These are phyloP conservation scores for Silvanus unidentatus DNA, from an alignment of 2,888 invertebrate genomes.

Conservation along the genomic window DNA sequence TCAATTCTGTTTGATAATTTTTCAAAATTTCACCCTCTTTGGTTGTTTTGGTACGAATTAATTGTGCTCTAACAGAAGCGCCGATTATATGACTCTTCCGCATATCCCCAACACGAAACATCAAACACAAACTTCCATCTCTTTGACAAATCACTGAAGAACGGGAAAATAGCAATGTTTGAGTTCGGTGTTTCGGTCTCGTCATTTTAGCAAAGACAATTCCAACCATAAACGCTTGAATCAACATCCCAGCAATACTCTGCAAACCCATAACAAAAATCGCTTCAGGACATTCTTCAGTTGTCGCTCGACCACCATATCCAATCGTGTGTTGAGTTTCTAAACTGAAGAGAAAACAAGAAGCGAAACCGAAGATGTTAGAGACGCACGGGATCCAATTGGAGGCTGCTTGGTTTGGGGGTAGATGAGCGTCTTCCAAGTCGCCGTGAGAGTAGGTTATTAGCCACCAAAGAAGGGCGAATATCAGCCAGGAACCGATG, in stretches of 20 bases:
- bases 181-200: conserved; percentile 86
- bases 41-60: conserved; percentile 70
- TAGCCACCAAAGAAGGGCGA: conserved; percentile 76
- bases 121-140: conserved; percentile 77
- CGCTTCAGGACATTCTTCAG: conserved; percentile 89
- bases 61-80: conserved; percentile 77
- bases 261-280: conserved; percentile 93
- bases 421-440: conserved; percentile 57
- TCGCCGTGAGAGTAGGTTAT: conserved; percentile 92
- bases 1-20: conserved; percentile 76
- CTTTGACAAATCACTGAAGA: conserved; percentile 82
- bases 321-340: conserved; percentile 95
- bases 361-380: conserved; percentile 81
- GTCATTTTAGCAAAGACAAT: conserved; percentile 94
- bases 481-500: conserved; percentile 77
- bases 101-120: conserved; percentile 94
- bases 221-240: conserved; percentile 66
- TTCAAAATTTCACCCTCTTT: conserved; percentile 75
- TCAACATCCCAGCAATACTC: conserved; percentile 57
- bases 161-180: conserved; percentile 88
- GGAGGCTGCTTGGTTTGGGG: conserved; percentile 48
- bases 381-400: conserved; percentile 74
- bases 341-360: conserved; percentile 91
- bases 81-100: conserved; percentile 91
- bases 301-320: conserved; percentile 79